Evolutionary conservation across 2,888 invertebrate genomes (phyloP).

Genomic region (Quadroppia sp.): DNA sequence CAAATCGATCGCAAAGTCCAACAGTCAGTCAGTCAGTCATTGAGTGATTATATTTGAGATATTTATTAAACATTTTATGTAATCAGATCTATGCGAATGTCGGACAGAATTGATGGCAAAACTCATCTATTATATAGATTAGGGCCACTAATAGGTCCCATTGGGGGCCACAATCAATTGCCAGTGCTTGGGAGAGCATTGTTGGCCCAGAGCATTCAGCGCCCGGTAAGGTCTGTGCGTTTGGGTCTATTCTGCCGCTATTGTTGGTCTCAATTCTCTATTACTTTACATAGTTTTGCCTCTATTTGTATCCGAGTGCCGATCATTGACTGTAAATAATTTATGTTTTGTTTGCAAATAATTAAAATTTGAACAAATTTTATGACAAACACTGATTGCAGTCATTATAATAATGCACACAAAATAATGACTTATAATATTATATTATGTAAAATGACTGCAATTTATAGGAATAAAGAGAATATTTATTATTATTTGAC

Average conservation of each 20-base stretch:
- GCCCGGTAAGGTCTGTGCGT: background rate
- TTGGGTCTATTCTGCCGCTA: background rate
- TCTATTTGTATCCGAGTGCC: constrained; percentile 25
- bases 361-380: constrained; percentile 24
- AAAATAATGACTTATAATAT: too few species aligned
- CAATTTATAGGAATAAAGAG: constrained; percentile 22
- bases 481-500: constrained; percentile 1
- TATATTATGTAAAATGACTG: background rate
- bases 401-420: constrained; percentile 22
- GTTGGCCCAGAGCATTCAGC: background rate
- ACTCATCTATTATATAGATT: constrained; percentile 18
- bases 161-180: constrained; percentile 10
- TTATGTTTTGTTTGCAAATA: constrained; percentile 36
- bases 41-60: constrained; percentile 5
- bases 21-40: constrained; percentile 30
- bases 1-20: constrained; percentile 33
- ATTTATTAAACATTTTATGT: constrained; percentile 27
- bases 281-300: background rate
- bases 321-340: constrained; percentile 36
- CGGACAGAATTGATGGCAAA: constrained; percentile 15
- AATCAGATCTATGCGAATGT: constrained; percentile 7
- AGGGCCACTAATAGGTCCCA: constrained; percentile 29
- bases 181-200: constrained; percentile 14
- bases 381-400: background rate
- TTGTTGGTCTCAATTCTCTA: background rate